A percentile compares a stretch with the other conserved stretches of the same genome.
phyloP scores from a whole-genome alignment of 2,888 invertebrate genomes.

The Sisyra terminalis region DNA sequence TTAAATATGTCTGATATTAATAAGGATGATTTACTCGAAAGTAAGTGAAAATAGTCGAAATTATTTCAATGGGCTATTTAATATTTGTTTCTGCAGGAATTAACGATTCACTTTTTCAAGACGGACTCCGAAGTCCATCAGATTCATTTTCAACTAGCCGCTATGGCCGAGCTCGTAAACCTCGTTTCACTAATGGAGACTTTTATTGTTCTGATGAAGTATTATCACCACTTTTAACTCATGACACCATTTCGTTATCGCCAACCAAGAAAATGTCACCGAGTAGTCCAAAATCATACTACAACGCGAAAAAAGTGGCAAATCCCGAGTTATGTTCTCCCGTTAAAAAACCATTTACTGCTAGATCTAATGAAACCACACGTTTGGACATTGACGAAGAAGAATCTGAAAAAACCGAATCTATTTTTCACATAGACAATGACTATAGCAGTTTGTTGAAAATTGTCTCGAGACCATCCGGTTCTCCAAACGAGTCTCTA shows the following conservation, averaged over 20 bases:
- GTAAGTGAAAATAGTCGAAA: too few relatives aligned
- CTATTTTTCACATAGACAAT: not conserved
- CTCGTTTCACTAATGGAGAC: slow-evolving; percentile 30
- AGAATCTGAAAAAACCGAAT: slow-evolving; percentile 1
- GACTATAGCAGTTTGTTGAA: slow-evolving; percentile 16
- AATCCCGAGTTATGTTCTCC: not conserved
- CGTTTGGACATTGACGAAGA: slow-evolving; percentile 11
- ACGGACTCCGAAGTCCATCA: not conserved
- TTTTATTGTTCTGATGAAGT: slow-evolving; percentile 26
- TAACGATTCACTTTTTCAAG: too few relatives aligned
- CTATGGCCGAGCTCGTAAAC: slow-evolving; percentile 39
- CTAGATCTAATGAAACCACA: slow-evolving; percentile 6
- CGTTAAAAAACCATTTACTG: slow-evolving; percentile 16
- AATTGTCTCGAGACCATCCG: slow-evolving; percentile 16
- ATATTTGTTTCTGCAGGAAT: too few relatives aligned
- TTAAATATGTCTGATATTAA: too few relatives aligned
- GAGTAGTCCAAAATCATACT: not conserved
- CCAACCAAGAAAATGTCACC: slow-evolving; percentile 4
- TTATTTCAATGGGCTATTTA: too few relatives aligned
- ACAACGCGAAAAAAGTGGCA: not conserved
- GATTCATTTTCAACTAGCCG: slow-evolving; percentile 27
- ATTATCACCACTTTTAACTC: slow-evolving; percentile 18
- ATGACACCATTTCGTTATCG: slow-evolving; percentile 9
- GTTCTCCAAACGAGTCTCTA: slow-evolving; percentile 10
- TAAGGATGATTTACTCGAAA: too few relatives aligned